phyloP scores from a whole-genome alignment of 1,140 invertebrate species.

The Achatina immaculata region DNA sequence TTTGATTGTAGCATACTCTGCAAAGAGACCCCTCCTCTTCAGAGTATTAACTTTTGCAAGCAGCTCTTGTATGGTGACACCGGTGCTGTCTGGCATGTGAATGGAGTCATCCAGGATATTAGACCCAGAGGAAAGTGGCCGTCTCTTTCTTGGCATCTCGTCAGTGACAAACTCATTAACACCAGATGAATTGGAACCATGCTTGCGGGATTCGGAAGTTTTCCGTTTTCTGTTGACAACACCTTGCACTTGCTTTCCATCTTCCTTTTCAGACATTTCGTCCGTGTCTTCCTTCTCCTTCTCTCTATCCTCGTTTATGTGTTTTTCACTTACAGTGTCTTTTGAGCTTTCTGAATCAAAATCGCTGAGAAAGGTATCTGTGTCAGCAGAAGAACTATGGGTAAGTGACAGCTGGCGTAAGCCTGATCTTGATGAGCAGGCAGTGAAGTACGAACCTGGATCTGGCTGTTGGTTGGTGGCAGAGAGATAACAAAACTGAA shows the following conservation, averaged over 20 bases:
- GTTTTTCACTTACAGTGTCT: slow-evolving; percentile 69
- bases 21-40: slow-evolving; percentile 83
- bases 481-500: slow-evolving; percentile 79
- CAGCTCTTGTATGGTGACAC: slow-evolving; percentile 82
- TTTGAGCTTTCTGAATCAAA: slow-evolving; percentile 73
- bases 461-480: slow-evolving; percentile 49
- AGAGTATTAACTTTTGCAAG: slow-evolving; percentile 81
- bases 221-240: slow-evolving; percentile 48
- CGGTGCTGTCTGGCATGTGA: slow-evolving; percentile 68
- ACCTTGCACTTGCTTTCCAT: slow-evolving; percentile 38
- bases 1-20: slow-evolving; percentile 85
- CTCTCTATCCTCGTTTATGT: slow-evolving; percentile 65
- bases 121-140: slow-evolving; percentile 50
- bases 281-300: slow-evolving; percentile 56
- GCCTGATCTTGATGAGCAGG: slow-evolving; percentile 19
- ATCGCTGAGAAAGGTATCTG: slow-evolving; percentile 58
- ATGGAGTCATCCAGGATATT: slow-evolving; percentile 62
- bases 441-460: slow-evolving; percentile 56
- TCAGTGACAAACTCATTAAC: slow-evolving; percentile 41
- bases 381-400: slow-evolving; percentile 58
- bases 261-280: slow-evolving; percentile 54
- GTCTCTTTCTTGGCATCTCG: slow-evolving; percentile 56
- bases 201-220: slow-evolving; percentile 49
- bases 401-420: slow-evolving; percentile 39
- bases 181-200: slow-evolving; percentile 31